Evolutionary conservation across 92 coral and sea anemone species (phyloP), one percentile per base, ranked within the genome.

Genomic region (Actinernus sp.): DNA sequence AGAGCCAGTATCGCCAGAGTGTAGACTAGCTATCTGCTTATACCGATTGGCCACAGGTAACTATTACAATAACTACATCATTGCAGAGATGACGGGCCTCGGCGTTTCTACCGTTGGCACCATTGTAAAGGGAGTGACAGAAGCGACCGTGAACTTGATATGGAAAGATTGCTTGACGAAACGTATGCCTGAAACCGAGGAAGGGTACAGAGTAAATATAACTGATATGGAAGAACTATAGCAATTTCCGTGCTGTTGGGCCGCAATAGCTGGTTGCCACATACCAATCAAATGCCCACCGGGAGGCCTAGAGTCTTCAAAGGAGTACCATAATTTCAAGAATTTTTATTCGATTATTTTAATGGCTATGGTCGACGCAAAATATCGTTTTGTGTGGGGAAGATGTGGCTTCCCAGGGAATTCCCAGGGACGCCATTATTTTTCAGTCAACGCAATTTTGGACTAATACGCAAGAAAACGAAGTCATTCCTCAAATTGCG

Each of bases 71-170:
- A n/a, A n/a, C 22, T 69, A 69, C 26, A 81, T 82, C 50, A 81
- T 81, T 21, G 48, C 81, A 39, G 68, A 60, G 44, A 60, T 60
- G 68, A 5, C 19, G 6, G 59, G 68, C 8, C 5, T 60, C 4
- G 88, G 81, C 20, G 81, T 63, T 49, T 72, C 81, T 19, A 81
- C 88, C 2, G 61, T 73, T 56, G 47, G 76, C 45, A 27, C 52
- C 28, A 53, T 79, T 43, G 72, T 78, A 22, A 1, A 73, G 12
- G 84, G 70, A 56, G 79, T 78, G 23, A 70, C 70, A 19, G 55
- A 62, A 58, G 79, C 72, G 20, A 55, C 71, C 29, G 54, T 78
- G n/a, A 51, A 70, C 41, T 30, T 58, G 31, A 25, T 73, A 25
- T 61, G 81, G 87, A 62, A 27, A 21, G 55, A 53, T 9, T 26